Evolutionary conservation across 2,888 invertebrate genomes (phyloP).

Genomic region (Salpingus planirostris): DNA sequence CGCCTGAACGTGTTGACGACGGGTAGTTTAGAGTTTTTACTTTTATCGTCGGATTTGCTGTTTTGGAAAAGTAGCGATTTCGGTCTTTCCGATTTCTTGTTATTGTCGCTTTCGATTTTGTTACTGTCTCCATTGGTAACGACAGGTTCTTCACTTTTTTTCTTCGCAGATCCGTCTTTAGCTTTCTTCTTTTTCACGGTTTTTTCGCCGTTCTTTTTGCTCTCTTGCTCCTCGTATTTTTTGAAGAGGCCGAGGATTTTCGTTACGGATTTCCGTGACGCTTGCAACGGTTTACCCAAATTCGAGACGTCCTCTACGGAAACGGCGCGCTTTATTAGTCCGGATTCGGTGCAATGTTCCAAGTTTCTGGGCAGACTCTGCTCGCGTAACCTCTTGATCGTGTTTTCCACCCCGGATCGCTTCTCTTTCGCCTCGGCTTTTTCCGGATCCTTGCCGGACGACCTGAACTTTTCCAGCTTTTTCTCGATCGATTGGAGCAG

Average conservation of each 20-base stretch:
- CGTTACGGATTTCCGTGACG: conserved; percentile 59
- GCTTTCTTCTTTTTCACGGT: conserved; percentile 22
- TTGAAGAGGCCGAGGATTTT: conserved; percentile 70
- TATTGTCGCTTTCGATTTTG: conserved; percentile 13
- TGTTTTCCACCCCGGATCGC: conserved; percentile 44
- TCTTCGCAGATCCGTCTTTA: conserved; percentile 20
- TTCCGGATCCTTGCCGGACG: conserved; percentile 39
- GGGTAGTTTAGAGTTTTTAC: conserved; percentile 31
- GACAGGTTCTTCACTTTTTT: conserved; percentile 12
- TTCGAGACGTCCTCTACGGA: conserved; percentile 60
- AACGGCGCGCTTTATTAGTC: conserved; percentile 60
- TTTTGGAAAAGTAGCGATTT: conserved; percentile 48
- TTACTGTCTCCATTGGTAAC: conserved; percentile 2
- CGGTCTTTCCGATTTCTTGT: conserved; percentile 46
- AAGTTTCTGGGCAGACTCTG: conserved; percentile 53
- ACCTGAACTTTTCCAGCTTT: conserved; percentile 60
- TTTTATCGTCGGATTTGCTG: conserved; percentile 35
- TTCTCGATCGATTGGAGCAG: conserved; percentile 70
- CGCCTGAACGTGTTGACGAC: conserved; percentile 35
- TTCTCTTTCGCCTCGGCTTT: conserved; percentile 22
- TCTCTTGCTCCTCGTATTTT: conserved; percentile 55
- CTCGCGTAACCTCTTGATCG: conserved; percentile 54
- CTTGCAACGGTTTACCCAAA: conserved; percentile 42
- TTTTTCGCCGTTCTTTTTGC: conserved; percentile 26
- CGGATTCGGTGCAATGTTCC: conserved; percentile 51